Evolutionary conservation across 2,113 vertebrate genomes (phyloP).

Genomic region (Paracanthobrama guichenoti): DNA sequence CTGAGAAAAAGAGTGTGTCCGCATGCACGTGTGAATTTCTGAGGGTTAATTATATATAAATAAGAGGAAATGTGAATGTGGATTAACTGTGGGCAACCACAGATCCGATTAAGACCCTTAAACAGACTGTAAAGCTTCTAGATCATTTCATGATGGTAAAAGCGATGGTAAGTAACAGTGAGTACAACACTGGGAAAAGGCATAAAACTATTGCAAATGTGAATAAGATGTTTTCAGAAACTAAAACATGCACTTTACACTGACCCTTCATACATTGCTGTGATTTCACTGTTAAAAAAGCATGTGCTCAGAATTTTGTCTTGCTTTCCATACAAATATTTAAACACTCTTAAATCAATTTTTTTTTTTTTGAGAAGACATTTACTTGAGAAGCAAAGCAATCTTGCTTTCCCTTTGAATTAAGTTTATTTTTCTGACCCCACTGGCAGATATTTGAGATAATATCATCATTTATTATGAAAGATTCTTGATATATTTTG

Average conservation of each 20-base stretch:
- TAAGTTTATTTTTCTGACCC: no score
- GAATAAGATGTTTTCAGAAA: no score
- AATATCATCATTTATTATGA: no score
- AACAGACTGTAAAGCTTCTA: not conserved
- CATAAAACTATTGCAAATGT: no score
- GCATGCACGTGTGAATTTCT: not conserved
- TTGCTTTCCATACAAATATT: no score
- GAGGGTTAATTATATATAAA: not conserved
- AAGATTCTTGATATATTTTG: no score
- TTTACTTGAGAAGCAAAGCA: no score
- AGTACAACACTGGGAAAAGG: not conserved
- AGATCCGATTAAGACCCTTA: conserved; percentile 16
- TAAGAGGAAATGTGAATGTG: not conserved
- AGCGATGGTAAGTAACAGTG: not conserved
- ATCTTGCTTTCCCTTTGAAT: no score
- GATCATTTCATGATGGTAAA: conserved; percentile 3
- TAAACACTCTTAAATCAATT: no score
- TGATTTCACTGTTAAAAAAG: not conserved
- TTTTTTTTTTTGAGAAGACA: no score
- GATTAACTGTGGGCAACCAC: conserved; percentile 18
- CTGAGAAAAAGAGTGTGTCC: conserved; percentile 24
- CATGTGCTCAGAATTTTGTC: no score
- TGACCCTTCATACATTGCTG: not conserved
- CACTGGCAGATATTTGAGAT: no score
- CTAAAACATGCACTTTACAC: not conserved